Evolutionary conservation across 2,797 vertebrate genomes (phyloP), one percentile per base, ranked within the genome.

Genomic region (Pogoniulus pusillus): DNA sequence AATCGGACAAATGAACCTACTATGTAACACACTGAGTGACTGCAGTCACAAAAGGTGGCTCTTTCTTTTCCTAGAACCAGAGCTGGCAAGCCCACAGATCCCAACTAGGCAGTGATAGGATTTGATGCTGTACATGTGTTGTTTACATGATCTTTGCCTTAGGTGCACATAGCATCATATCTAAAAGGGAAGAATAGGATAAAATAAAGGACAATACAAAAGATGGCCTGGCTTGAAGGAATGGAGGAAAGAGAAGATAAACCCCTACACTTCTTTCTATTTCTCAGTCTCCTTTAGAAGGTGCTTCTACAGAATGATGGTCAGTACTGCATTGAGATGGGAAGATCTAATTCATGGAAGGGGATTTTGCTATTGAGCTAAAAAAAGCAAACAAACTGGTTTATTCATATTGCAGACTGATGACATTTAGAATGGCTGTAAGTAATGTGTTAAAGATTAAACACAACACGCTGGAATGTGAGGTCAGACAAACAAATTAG

Each of bases 1-100:
- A 87, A 70, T 57, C 58, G 84, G 86, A 79, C 79, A 83, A 83
- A 95, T 83, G 20, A 45, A 89, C 87, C 88, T 86, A 81, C 75
- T 17, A 59, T 16, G 85, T 59, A 87, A 73, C 69, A 39, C 65
- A 1, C 39, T 11, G 71, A 68, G 69, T n/a, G 84, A 51, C 76
- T 93, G 90, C 69, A 18, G 32, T 43, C 10, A 41, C n/a, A 24
- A 54, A 90, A 89, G 62, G 79, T 78, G 72, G 32, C 63, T 91
- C 91, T 70, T 85, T 35, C 80, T 41, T 72, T 53, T 88, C 66
- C 86, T 53, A 47, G 47, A 54, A 41, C 3, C 27, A 68, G 88
- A 78, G 69, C 75, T 63, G 81, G 59, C 76, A 87, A 85, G 82
- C 59, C 73, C 45, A 70, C 84, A 64, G 81, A 83, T 37, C 71